phyloP scores from a whole-genome alignment of 2,113 vertebrate species.

The Megaceryle maxima region DNA sequence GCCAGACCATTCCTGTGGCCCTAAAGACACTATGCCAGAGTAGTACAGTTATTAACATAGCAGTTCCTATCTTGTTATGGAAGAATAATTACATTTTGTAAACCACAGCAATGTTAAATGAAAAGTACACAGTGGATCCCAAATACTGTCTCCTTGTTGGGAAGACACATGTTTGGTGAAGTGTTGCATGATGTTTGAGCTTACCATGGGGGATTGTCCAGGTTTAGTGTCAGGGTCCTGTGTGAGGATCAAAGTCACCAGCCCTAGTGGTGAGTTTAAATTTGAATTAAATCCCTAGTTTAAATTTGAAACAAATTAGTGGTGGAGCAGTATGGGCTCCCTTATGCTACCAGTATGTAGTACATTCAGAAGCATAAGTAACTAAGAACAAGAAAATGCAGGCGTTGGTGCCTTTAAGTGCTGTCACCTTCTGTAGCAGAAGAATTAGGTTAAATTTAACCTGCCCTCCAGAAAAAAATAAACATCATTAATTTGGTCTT shows the following conservation, averaged over 20 bases:
- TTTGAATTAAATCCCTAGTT: background rate
- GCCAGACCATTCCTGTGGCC: background rate
- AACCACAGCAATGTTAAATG: background rate
- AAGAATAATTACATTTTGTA: background rate
- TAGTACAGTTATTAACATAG: background rate
- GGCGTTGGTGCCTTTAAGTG: background rate
- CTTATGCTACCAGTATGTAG: background rate
- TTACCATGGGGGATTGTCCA: background rate
- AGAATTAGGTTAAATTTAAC: background rate
- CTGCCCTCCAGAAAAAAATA: background rate
- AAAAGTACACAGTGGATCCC: background rate
- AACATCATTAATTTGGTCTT: background rate
- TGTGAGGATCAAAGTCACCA: too few species aligned
- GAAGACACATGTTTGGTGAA: background rate
- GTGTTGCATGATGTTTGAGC: background rate
- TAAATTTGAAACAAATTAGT: background rate
- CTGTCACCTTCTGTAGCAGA: background rate
- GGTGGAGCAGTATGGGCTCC: background rate
- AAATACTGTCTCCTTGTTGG: background rate
- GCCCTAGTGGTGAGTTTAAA: background rate
- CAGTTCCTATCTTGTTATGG: background rate
- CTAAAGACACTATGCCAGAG: background rate
- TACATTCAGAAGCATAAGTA: background rate
- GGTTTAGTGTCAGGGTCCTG: too few species aligned
- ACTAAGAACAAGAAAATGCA: background rate